Base-by-base conservation (phyloP, 2,113 vertebrate species). In the Phodopus roborovskii region DNA sequence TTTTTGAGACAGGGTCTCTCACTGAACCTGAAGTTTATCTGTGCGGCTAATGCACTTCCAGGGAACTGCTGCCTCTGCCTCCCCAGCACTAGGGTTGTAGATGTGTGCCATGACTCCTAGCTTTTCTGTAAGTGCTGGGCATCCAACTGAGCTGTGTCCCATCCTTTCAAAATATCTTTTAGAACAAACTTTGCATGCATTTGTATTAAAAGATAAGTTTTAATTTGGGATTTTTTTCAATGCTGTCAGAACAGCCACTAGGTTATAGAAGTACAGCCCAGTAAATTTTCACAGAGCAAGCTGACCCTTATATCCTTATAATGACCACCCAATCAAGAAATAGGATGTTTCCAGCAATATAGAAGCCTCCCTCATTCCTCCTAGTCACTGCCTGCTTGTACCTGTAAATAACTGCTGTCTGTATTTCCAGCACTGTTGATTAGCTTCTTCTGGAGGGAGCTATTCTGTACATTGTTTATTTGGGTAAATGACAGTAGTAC, bases 131-230 rank as follows among this genome's bases (percentile, higher is more conserved):
- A 85, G 9, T 64, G 10, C 8, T 30, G 22, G 60, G 15, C 58
- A 45, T 66, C 42, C 28, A 33, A 30, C 39, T 48, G 15, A 33
- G 26, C 82, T 62, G 10, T 64, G n/a, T 84, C 82, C 8, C 82
- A 84, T 26, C 15, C 26, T n/a, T 24, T 95, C 90, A 53, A 88
- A 96, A 71, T 86, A 33, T 58, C 22, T 85, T 91, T 89, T 60
- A 91, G 79, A 70, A 68, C 8, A 95, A 73, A 83, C 33, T 85
- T 96, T 30, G 15, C 28, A 73, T 62, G 39, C 24, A 19, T 64
- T 94, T 93, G 33, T 70, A 70, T 81, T 90, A 75, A 39, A 84
- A 92, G 42, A 62, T 83, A 66, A 64, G 84, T 88, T 82, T 95
- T 73, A 77, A 77, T 91, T 93, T 73, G 45, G 91, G 75, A 60